Evolutionary conservation across 1,140 invertebrate genomes (phyloP).

Genomic region (Drosophila nikananu): DNA sequence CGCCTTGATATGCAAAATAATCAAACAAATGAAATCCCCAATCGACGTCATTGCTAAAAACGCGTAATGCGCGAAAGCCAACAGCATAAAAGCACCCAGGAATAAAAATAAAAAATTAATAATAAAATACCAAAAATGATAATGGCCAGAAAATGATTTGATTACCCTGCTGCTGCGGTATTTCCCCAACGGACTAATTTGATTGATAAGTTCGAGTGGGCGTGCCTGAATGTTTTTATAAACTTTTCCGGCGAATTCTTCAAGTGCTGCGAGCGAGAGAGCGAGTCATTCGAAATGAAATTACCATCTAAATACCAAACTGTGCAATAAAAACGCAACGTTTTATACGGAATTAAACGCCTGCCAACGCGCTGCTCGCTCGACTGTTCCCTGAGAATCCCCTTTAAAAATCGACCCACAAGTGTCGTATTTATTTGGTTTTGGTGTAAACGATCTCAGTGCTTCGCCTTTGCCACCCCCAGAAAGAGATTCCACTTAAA

Average conservation of each 20-base stretch:
- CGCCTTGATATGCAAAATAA: constrained; percentile 48
- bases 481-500: constrained; percentile 59
- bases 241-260: constrained; percentile 62
- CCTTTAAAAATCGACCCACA: constrained; percentile 16
- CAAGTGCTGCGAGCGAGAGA: constrained; percentile 9
- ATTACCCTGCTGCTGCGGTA: constrained; percentile 28
- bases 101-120: constrained; percentile 14
- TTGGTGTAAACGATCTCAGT: constrained; percentile 40
- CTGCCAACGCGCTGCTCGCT: constrained; percentile 5
- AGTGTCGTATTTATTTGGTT: constrained; percentile 50
- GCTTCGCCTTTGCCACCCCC: constrained; percentile 16
- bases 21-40: constrained; percentile 36
- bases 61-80: neutral
- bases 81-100: constrained; percentile 26
- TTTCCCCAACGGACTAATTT: constrained; percentile 50
- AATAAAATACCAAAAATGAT: constrained; percentile 14
- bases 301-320: constrained; percentile 34
- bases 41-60: constrained; percentile 43
- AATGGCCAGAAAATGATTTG: constrained; percentile 35
- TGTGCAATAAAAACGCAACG: constrained; percentile 66
- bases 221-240: constrained; percentile 58
- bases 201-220: constrained; percentile 29
- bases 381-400: constrained; percentile 6
- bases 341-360: constrained; percentile 55
- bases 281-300: constrained; percentile 12